Evolutionary conservation across 2,888 invertebrate species (phyloP), one percentile per base, ranked within the genome.

Genomic region (Epinotia ramella): DNA sequence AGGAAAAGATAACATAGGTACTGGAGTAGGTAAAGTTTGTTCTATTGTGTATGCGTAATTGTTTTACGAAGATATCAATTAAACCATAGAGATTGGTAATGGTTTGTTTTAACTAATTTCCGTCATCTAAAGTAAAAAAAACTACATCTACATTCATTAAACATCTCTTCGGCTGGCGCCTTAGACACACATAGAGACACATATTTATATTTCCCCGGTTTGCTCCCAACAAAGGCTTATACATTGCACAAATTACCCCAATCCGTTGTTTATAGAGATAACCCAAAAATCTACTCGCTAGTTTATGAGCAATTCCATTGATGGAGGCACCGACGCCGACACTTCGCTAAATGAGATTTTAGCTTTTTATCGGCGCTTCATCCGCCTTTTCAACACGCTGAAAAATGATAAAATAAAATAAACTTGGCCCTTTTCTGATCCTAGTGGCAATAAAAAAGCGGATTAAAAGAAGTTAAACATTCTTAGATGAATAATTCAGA

Each of bases 391-490:
- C 46, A 69, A 56, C 64, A 44, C 65, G 60, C 64, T 69, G 71
- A 71, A 76, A 76, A 76, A 76, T 75, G 66, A 75, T 76, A 67
- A 66, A 67, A 71, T 76, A 76, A 76, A 76, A 76, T 76, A 76
- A 71, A 76, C 62, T 63, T 71, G 40, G 59, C 60, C 64, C n/a
- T 73, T 75, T 66, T 71, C 66, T 40, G 59, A 60, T 44, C 59
- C 71, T 76, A 76, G 66, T 44, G 44, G 57, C 40, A 59, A 67
- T 73, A 70, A 49, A 46, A 57, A 70, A 67, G 60, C 62, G 62
- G 75, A 76, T 76, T 71, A 76, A 56, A 76, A 71, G 44, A 71
- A 76, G 71, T 76, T 71, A 66, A 62, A 71, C 44, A 76, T 66
- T 64, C 69, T 64, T 57, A 73, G 63, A 63, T 68, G 53, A 71